phyloP scores from a whole-genome alignment of 2,797 vertebrate genomes.

The Poecilia picta region DNA sequence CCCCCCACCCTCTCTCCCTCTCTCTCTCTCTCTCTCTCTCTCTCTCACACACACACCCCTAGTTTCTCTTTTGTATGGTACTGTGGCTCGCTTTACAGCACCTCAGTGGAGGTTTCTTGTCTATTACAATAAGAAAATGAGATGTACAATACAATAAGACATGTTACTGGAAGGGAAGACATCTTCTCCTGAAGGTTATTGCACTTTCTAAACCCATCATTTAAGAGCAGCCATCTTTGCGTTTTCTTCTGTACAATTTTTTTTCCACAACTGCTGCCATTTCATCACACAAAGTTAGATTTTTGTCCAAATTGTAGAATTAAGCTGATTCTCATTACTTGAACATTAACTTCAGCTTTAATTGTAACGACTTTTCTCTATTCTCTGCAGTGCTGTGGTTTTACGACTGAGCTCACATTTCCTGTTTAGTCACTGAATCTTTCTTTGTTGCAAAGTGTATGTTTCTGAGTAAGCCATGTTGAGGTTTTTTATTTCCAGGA shows the following conservation, averaged over 20 bases:
- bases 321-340: background rate
- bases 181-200: conserved; percentile 12
- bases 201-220: conserved; percentile 7
- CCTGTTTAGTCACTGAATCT: conserved; percentile 50
- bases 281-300: background rate
- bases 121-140: conserved; percentile 9
- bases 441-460: background rate
- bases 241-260: background rate
- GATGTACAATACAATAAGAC: no score
- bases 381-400: conserved; percentile 26
- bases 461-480: conserved; percentile 7
- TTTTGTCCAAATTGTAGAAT: conserved; percentile 6
- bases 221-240: background rate
- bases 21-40: no score
- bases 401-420: conserved; percentile 35
- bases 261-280: background rate
- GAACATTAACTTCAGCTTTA: background rate
- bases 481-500: background rate
- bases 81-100: background rate
- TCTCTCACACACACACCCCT: no score
- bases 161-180: conserved; percentile 8
- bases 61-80: background rate
- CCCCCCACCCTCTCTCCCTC: no score
- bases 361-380: background rate
- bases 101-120: background rate